Conservation (phyloP, 2,888 invertebrate species). For the Cryptocephalus primarius region DNA sequence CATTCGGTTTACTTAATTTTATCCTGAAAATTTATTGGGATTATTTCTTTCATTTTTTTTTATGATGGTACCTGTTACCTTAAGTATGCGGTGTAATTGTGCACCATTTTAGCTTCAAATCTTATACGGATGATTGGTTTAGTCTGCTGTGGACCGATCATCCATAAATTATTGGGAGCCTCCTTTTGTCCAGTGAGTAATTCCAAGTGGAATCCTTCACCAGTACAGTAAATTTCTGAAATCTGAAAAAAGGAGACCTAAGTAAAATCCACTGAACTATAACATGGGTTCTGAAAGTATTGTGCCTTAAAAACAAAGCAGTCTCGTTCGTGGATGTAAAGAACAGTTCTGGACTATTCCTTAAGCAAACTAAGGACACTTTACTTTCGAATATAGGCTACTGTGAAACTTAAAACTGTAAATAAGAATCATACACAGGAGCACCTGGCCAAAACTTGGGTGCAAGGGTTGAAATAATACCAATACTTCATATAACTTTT, state of each 20-base stretch:
- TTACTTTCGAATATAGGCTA: no score
- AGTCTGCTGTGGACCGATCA: conserved; percentile 79
- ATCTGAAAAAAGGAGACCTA: conserved; percentile 40
- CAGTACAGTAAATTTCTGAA: conserved; percentile 75
- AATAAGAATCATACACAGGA: not conserved
- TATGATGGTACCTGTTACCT: conserved; percentile 36
- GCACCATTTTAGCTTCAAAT: conserved; percentile 64
- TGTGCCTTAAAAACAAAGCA: no score
- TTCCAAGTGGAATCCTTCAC: conserved; percentile 81
- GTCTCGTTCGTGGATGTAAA: no score
- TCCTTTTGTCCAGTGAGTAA: conserved; percentile 67
- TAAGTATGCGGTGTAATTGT: conserved; percentile 78
- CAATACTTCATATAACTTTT: no score
- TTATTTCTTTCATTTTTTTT: not conserved
- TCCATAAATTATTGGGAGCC: conserved; percentile 77
- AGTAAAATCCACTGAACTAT: not conserved
- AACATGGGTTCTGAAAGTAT: no score
- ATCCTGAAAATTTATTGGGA: conserved; percentile 39
- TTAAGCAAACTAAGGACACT: no score
- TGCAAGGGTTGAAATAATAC: no score
- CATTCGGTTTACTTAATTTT: conserved; percentile 54
- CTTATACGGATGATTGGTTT: conserved; percentile 80
- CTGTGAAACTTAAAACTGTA: not conserved
- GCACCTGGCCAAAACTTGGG: no score
- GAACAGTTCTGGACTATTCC: no score